These are phyloP conservation scores for Lucifuga dentata DNA, from an alignment of 2,113 vertebrate species.

Conservation along the genomic window DNA sequence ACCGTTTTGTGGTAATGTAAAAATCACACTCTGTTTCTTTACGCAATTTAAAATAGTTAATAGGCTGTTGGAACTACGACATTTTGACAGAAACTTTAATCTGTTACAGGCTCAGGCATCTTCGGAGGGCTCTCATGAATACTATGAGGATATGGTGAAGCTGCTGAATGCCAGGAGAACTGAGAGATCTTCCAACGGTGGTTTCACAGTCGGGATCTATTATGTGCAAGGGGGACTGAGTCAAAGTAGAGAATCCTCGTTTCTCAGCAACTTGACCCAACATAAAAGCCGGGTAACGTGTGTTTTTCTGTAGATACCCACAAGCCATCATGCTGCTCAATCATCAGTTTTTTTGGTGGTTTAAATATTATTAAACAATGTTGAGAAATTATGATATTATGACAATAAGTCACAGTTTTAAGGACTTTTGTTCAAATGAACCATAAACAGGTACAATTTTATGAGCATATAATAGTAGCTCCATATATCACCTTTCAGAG, in stretches of 20 bases:
- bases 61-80: background rate
- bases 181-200: background rate
- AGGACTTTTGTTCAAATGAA: too few relatives aligned
- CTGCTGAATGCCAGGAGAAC: constrained; percentile 80
- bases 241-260: constrained; percentile 16
- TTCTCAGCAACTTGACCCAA: constrained; percentile 81
- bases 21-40: background rate
- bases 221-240: background rate
- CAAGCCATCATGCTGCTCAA: too few relatives aligned
- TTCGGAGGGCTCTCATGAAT: constrained; percentile 82
- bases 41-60: background rate
- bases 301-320: background rate
- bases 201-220: constrained; percentile 69
- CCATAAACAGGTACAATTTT: too few relatives aligned
- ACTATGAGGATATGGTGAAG: constrained; percentile 77
- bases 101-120: constrained; percentile 87
- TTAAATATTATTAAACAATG: too few relatives aligned
- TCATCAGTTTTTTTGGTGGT: too few relatives aligned
- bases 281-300: constrained; percentile 82
- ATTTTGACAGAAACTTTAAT: background rate
- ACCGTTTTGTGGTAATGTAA: constrained; percentile 86
- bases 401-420: too few relatives aligned
- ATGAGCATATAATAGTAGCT: too few relatives aligned
- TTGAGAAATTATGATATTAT: too few relatives aligned
- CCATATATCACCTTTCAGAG: too few relatives aligned